phyloP scores from a whole-genome alignment of 2,888 invertebrate species.

The Seira ritae region DNA sequence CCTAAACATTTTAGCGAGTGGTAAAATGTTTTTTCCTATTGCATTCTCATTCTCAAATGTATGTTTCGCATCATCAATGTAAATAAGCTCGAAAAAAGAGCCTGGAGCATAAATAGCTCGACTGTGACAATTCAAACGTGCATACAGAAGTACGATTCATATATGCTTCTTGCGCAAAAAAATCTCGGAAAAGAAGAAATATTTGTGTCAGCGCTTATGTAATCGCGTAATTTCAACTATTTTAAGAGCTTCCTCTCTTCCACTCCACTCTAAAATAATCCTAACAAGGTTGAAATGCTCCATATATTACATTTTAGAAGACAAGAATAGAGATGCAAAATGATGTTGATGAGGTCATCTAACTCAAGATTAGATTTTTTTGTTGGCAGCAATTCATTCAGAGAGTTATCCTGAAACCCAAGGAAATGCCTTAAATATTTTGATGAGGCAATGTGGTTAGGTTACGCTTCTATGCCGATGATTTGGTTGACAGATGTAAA shows the following conservation, averaged over 20 bases:
- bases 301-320: neutral
- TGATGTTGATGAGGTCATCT: neutral
- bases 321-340: neutral
- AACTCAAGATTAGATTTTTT: neutral
- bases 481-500: neutral
- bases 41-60: conserved; percentile 19
- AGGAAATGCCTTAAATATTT: no score
- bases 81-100: conserved; percentile 10
- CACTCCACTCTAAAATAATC: no score
- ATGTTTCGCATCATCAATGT: neutral
- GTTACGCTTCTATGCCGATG: no score
- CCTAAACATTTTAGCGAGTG: conserved; percentile 40
- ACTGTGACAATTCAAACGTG: no score
- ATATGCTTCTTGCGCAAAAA: no score
- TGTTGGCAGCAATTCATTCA: neutral
- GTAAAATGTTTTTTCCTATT: conserved; percentile 13
- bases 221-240: neutral
- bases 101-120: no score
- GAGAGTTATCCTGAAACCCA: neutral
- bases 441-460: neutral
- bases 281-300: neutral
- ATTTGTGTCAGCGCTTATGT: neutral
- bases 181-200: neutral
- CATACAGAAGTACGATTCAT: no score
- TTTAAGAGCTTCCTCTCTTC: neutral